phyloP scores from a whole-genome alignment of 2,113 vertebrate genomes.

The Neolamprologus fasciatus region DNA sequence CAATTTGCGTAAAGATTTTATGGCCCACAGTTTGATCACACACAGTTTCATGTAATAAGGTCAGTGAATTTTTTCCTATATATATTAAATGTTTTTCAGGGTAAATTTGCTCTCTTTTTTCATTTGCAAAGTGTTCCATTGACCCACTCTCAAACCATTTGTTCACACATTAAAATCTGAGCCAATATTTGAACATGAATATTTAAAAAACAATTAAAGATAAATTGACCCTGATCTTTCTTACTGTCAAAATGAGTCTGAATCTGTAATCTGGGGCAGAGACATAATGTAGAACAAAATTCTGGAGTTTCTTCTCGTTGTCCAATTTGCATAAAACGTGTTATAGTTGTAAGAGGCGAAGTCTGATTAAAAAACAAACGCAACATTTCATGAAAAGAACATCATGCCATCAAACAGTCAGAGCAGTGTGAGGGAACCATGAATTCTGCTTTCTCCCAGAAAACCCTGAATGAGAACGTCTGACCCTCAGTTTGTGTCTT shows the following conservation, averaged over 20 bases:
- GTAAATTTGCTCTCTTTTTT: not conserved
- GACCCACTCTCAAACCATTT: not conserved
- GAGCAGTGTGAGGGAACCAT: not conserved
- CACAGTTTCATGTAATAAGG: not conserved
- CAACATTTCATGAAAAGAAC: not conserved
- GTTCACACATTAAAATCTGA: not conserved
- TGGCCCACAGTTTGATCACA: not conserved
- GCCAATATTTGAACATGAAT: not conserved
- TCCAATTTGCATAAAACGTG: not conserved
- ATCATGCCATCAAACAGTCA: not conserved
- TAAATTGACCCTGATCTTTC: not conserved
- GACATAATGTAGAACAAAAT: not conserved
- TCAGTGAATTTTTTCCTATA: not conserved
- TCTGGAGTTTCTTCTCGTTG: not conserved
- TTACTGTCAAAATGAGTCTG: not conserved
- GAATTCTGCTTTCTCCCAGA: not conserved
- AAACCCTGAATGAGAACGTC: accelerated
- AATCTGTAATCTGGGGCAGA: not conserved
- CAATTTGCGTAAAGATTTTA: not conserved
- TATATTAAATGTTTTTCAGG: not conserved
- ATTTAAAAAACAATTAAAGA: not conserved
- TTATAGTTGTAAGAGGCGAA: not conserved
- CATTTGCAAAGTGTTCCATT: not conserved
- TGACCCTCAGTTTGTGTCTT: not conserved
- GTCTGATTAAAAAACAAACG: not conserved